These are phyloP conservation scores for Aphaenogaster ashmeadi DNA, from an alignment of 1,140 invertebrate species.

Conservation along the genomic window DNA sequence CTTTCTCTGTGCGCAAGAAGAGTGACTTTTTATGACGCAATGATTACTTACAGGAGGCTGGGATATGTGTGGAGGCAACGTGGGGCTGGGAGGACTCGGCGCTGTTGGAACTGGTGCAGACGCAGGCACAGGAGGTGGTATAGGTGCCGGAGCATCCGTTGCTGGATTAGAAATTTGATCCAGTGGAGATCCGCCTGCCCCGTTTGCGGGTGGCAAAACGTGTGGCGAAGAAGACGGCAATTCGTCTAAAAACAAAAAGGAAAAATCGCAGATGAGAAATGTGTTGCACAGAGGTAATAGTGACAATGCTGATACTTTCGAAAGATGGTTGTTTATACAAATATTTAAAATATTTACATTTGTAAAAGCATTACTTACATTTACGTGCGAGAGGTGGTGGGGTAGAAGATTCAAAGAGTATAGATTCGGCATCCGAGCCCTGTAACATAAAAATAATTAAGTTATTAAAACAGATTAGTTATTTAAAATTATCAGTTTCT, in stretches of 20 bases:
- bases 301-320: neutral
- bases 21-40: constrained; percentile 4
- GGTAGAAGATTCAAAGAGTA: constrained; percentile 91
- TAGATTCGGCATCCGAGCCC: constrained; percentile 92
- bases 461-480: neutral
- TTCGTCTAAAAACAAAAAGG: constrained; percentile 80
- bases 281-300: neutral
- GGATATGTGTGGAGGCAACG: constrained; percentile 87
- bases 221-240: constrained; percentile 87
- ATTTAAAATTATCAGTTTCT: neutral
- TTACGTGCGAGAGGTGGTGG: constrained; percentile 89
- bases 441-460: constrained; percentile 75
- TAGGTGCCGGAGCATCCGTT: constrained; percentile 86
- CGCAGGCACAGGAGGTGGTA: constrained; percentile 86
- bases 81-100: constrained; percentile 86
- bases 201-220: constrained; percentile 87
- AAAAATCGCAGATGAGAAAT: neutral
- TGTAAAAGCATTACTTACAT: constrained; percentile 84
- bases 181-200: constrained; percentile 86
- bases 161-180: constrained; percentile 87
- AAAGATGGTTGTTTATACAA: neutral
- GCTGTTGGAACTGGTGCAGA: constrained; percentile 86
- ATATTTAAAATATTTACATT: neutral
- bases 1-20: neutral
- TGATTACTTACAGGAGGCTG: constrained; percentile 85